Conservation (phyloP, 2,113 vertebrate genomes). For the Dicrurus megarhynchus region DNA sequence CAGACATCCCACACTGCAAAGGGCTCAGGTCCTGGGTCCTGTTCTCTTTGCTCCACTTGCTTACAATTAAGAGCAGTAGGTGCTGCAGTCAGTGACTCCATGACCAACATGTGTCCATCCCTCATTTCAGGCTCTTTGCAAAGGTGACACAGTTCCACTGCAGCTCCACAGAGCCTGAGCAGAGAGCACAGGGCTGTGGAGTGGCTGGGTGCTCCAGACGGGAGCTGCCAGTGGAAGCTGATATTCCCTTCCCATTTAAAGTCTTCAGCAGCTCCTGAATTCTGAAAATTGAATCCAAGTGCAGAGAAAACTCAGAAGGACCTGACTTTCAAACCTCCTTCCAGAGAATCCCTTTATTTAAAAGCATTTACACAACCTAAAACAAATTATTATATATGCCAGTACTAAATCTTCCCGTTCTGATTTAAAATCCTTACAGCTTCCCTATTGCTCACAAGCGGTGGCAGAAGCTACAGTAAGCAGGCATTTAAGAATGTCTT, state of each 20-base stretch:
- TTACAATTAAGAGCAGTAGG: neutral
- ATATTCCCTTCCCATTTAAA: neutral
- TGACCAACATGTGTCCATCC: neutral
- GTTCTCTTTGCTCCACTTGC: neutral
- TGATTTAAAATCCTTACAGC: constrained; percentile 36
- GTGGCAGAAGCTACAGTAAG: neutral
- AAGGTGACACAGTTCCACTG: neutral
- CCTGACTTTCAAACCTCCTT: constrained; percentile 62
- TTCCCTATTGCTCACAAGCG: neutral
- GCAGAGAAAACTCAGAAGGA: neutral
- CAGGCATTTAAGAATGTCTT: neutral
- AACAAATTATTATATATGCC: constrained; percentile 54
- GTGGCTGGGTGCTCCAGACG: neutral
- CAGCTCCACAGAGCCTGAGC: neutral
- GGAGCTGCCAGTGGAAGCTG: neutral
- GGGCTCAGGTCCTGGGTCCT: neutral
- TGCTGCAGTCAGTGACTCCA: neutral
- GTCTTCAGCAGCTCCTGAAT: constrained; percentile 5
- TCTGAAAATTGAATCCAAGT: neutral
- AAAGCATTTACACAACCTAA: constrained; percentile 67
- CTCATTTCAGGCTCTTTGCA: neutral
- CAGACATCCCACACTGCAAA: neutral
- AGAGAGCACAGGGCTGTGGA: neutral
- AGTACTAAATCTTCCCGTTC: constrained; percentile 41
- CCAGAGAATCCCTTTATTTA: constrained; percentile 35